These are phyloP conservation scores for Rattus norvegicus DNA, from an alignment of 2,113 vertebrate genomes.

Conservation along the genomic window DNA sequence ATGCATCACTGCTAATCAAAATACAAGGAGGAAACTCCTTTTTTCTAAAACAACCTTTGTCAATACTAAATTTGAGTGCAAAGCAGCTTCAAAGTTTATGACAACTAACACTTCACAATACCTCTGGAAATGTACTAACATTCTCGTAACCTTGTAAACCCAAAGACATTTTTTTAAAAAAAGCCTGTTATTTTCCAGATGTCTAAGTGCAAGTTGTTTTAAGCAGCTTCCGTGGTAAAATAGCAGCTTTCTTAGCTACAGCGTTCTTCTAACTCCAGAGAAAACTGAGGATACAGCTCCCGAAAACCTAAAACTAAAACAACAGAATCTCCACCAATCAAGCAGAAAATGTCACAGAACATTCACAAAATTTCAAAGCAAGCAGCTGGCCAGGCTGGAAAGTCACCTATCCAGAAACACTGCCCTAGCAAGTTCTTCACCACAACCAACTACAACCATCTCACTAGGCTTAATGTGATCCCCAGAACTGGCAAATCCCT, in stretches of 20 bases:
- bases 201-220: background rate
- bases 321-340: background rate
- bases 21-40: constrained; percentile 71
- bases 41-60: constrained; percentile 41
- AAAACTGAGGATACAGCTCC: background rate
- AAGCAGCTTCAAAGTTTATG: constrained; percentile 48
- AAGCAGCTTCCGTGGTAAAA: background rate
- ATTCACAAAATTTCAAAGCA: constrained; percentile 64
- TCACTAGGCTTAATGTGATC: constrained; percentile 71
- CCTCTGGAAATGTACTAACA: constrained; percentile 60
- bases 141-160: constrained; percentile 9
- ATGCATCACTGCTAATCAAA: constrained; percentile 83
- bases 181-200: constrained; percentile 13
- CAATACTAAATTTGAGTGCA: constrained; percentile 12
- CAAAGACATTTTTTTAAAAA: background rate
- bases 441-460: constrained; percentile 54
- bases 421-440: constrained; percentile 53
- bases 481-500: constrained; percentile 64
- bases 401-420: constrained; percentile 66
- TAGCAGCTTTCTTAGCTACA: background rate
- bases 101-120: constrained; percentile 79
- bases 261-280: background rate
- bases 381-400: constrained; percentile 69
- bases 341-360: constrained; percentile 40
- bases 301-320: constrained; percentile 20